These are phyloP conservation scores for Leiothrix lutea DNA, from an alignment of 2,113 vertebrate species.

Conservation along the genomic window DNA sequence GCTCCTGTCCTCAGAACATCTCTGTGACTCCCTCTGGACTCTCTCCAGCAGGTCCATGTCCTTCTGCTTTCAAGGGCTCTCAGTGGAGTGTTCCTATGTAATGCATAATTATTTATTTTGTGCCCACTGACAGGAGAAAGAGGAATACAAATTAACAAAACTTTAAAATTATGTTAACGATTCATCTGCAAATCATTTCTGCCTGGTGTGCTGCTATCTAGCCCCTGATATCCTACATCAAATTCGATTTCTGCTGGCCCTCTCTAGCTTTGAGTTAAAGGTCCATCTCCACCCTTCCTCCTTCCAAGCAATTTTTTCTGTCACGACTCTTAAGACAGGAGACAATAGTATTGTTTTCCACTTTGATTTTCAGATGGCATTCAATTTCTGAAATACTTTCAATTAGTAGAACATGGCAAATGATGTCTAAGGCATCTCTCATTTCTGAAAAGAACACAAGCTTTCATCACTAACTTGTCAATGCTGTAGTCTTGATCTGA, in stretches of 20 bases:
- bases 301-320: not conserved
- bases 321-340: not conserved
- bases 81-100: not conserved
- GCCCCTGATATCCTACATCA: not conserved
- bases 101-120: not conserved
- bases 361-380: not conserved
- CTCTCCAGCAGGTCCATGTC: not conserved
- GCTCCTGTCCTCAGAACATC: fast-evolving
- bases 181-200: not conserved
- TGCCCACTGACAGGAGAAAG: not conserved
- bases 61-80: not conserved
- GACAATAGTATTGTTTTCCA: not conserved
- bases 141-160: not conserved
- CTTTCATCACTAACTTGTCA: conserved; percentile 10
- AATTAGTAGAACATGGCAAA: not conserved
- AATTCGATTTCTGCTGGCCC: not conserved
- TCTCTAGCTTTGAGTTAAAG: not conserved
- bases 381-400: not conserved
- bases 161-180: not conserved
- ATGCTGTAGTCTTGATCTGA: not conserved
- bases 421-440: not conserved
- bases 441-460: not conserved
- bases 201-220: not conserved
- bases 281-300: not conserved
- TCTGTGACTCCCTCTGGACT: not conserved